A percentile compares a stretch with the other conserved stretches of the same genome.
Conservation (phyloP, 2,888 invertebrate species). For the Ligdia adustata region DNA sequence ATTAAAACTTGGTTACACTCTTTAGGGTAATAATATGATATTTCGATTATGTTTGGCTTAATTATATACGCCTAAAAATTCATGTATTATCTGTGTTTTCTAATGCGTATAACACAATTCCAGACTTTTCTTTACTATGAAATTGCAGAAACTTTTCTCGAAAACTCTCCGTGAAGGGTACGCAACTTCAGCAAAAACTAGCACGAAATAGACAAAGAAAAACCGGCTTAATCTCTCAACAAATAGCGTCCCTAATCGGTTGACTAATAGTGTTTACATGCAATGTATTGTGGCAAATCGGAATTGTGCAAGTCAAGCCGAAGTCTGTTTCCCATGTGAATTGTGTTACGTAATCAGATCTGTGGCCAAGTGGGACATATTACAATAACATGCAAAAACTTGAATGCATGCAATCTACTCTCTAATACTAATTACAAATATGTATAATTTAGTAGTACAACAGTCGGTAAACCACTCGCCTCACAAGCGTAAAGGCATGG, state of each 20-base stretch:
- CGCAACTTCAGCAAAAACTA: constrained; percentile 9
- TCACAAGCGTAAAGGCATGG: too few relatives aligned
- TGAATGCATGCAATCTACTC: background rate
- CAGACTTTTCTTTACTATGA: too few relatives aligned
- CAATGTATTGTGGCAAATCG: constrained; percentile 23
- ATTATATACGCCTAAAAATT: too few relatives aligned
- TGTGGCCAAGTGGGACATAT: constrained; percentile 4
- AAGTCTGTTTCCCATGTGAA: constrained; percentile 32
- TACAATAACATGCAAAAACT: constrained; percentile 28
- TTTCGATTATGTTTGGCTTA: too few relatives aligned
- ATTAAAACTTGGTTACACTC: too few relatives aligned
- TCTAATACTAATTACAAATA: too few relatives aligned
- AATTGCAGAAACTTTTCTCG: constrained; percentile 3
- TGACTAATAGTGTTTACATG: constrained; percentile 11
- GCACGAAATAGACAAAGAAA: constrained; percentile 1
- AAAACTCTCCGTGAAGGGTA: constrained; percentile 4
- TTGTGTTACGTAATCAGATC: constrained; percentile 24
- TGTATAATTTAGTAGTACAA: too few relatives aligned
- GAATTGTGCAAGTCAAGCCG: constrained; percentile 27
- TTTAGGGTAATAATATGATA: too few relatives aligned
- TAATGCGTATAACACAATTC: too few relatives aligned
- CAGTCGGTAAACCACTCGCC: too few relatives aligned
- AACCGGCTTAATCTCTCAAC: constrained; percentile 3
- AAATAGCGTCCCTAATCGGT: constrained; percentile 12
- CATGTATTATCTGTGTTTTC: too few relatives aligned